These are phyloP conservation scores for Ophion slaviceki DNA, from an alignment of 2,888 invertebrate species.

Conservation along the genomic window DNA sequence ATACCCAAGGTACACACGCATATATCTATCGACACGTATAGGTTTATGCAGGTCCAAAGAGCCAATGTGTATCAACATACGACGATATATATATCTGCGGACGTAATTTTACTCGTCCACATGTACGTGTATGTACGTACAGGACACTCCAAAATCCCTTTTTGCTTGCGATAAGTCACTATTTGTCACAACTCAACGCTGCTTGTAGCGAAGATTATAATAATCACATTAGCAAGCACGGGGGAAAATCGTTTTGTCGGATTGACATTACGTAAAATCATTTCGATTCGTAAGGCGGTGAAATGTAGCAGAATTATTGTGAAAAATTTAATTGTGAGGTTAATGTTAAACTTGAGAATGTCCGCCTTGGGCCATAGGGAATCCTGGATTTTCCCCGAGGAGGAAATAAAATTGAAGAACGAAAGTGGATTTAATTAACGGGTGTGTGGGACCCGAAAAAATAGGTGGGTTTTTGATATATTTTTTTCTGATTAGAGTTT, in stretches of 20 bases:
- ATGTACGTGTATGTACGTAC: constrained; percentile 1
- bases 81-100: neutral
- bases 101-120: neutral
- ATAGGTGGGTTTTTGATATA: too few species aligned
- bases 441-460: too few species aligned
- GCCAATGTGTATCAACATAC: constrained; percentile 4
- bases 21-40: constrained; percentile 29
- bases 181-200: neutral
- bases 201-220: neutral
- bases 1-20: constrained; percentile 63
- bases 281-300: neutral
- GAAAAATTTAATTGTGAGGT: too few species aligned
- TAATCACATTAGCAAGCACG: neutral
- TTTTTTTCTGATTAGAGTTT: too few species aligned
- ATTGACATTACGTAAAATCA: neutral
- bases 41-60: constrained; percentile 19
- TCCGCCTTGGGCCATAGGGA: too few species aligned
- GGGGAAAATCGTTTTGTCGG: neutral
- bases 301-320: too few species aligned
- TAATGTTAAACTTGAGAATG: too few species aligned
- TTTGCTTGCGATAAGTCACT: neutral
- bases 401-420: too few species aligned
- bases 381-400: too few species aligned
- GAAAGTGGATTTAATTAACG: too few species aligned
- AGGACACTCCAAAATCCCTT: neutral